phyloP scores from a whole-genome alignment of 2,888 invertebrate species.

The Apotomis capreana region DNA sequence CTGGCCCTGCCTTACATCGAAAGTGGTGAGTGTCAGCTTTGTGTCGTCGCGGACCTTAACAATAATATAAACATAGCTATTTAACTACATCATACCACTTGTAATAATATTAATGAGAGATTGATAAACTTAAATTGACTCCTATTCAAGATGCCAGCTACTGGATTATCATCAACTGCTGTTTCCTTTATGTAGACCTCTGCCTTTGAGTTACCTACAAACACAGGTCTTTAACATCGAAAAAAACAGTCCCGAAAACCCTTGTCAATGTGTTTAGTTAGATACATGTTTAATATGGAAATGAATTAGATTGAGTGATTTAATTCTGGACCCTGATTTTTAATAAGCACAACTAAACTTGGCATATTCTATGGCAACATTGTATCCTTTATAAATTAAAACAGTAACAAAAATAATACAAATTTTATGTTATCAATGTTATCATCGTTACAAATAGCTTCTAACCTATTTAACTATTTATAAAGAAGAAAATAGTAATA shows the following conservation, averaged over 20 bases:
- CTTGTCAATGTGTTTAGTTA: too few relatives aligned
- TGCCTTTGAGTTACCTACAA: neutral
- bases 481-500: too few relatives aligned
- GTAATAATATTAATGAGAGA: conserved; percentile 13
- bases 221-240: neutral
- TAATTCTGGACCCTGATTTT: neutral
- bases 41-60: conserved; percentile 29
- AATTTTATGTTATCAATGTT: too few relatives aligned
- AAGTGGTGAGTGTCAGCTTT: conserved; percentile 84
- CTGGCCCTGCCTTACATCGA: conserved; percentile 87
- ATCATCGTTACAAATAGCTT: too few relatives aligned
- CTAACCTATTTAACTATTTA: too few relatives aligned
- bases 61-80: conserved; percentile 41
- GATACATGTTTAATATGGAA: neutral
- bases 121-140: neutral
- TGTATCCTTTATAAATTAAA: too few relatives aligned
- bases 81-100: conserved; percentile 11
- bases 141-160: neutral
- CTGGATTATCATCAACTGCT: neutral
- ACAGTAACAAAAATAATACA: too few relatives aligned
- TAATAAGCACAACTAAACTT: neutral
- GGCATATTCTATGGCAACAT: neutral
- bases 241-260: neutral
- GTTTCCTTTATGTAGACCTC: neutral
- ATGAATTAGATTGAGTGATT: neutral